Conservation (phyloP, 2,888 invertebrate genomes). For the Luffia ferchaultella region DNA sequence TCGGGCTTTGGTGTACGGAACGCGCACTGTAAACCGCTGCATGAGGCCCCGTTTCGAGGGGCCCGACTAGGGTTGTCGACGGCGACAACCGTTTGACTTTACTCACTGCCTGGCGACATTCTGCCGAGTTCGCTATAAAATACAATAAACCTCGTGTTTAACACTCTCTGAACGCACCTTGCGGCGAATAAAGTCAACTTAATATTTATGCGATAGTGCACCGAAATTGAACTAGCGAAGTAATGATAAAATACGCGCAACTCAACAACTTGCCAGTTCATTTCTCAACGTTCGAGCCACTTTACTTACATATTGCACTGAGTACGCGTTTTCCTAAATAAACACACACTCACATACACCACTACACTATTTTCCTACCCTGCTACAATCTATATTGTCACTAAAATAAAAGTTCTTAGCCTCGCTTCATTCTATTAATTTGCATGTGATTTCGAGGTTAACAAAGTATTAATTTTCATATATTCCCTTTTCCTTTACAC, state of each 20-base stretch:
- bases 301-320: neutral
- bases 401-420: too few relatives aligned
- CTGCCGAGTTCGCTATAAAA: too few relatives aligned
- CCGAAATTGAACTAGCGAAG: neutral
- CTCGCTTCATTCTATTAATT: too few relatives aligned
- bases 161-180: neutral
- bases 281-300: neutral
- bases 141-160: too few relatives aligned
- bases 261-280: neutral
- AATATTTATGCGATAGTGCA: neutral
- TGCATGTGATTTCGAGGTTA: too few relatives aligned
- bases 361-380: too few relatives aligned
- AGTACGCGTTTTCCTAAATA: neutral
- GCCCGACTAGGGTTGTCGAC: neutral
- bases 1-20: constrained; percentile 61
- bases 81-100: neutral
- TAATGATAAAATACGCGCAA: neutral
- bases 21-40: constrained; percentile 61
- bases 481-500: too few relatives aligned
- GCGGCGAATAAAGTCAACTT: neutral
- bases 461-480: too few relatives aligned
- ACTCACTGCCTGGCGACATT: neutral
- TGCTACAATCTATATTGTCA: too few relatives aligned
- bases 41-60: constrained; percentile 31
- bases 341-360: too few relatives aligned